A percentile compares a stretch with the other conserved stretches of the same genome.
phyloP scores from a whole-genome alignment of 2,113 vertebrate species.

The Cyprinodon tularosa region DNA sequence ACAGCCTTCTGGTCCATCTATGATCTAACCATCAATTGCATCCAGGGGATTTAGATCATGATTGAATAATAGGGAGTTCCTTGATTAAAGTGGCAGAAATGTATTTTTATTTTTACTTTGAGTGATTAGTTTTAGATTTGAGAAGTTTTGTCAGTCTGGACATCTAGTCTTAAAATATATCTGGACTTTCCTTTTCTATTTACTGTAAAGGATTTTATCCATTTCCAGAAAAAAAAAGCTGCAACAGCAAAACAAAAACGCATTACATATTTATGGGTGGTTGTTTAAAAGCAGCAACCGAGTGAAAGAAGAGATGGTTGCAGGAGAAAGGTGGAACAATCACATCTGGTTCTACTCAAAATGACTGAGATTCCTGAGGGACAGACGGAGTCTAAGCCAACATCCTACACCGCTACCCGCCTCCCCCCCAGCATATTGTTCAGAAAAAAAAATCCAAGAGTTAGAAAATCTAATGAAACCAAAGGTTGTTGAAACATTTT shows the following conservation, averaged over 20 bases:
- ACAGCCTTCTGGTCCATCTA: no score
- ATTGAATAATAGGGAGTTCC: no score
- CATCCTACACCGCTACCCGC: slow-evolving; percentile 2
- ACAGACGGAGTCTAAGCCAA: slow-evolving; percentile 11
- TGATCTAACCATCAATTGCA: no score
- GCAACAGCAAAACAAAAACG: background rate
- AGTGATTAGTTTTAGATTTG: no score
- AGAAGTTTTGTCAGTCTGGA: no score
- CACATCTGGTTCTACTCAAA: slow-evolving; percentile 58
- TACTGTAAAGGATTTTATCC: background rate
- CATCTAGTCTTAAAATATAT: no score
- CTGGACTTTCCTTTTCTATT: background rate
- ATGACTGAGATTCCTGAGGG: slow-evolving; percentile 48
- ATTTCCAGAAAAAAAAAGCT: slow-evolving; percentile 2
- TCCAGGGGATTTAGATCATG: no score
- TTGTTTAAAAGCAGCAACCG: background rate
- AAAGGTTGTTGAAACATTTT: slow-evolving; percentile 24
- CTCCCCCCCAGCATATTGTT: slow-evolving; percentile 12
- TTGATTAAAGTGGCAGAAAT: no score
- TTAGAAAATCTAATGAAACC: slow-evolving; percentile 10
- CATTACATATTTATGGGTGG: background rate
- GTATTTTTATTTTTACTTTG: no score
- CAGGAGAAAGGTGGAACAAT: slow-evolving; percentile 5
- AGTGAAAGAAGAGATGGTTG: slow-evolving; percentile 1
- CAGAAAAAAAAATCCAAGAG: slow-evolving; percentile 18